These are phyloP conservation scores for Leucophenga varia DNA, from an alignment of 1,140 invertebrate genomes.

Conservation along the genomic window DNA sequence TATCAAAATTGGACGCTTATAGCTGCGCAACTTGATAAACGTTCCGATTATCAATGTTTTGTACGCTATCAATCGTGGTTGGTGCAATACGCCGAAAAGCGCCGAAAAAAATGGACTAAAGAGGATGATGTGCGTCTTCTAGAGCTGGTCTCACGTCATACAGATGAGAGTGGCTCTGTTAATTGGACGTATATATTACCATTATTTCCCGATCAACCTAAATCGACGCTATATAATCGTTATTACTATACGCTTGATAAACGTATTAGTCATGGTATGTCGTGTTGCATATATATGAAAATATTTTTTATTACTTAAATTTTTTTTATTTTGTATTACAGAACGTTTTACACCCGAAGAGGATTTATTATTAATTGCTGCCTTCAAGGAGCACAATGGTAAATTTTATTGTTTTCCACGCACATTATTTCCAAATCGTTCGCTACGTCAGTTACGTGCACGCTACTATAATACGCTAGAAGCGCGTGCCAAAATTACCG, in stretches of 20 bases:
- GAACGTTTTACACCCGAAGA: constrained; percentile 61
- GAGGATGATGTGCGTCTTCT: constrained; percentile 63
- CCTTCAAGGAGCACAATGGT: constrained; percentile 62
- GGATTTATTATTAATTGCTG: constrained; percentile 63
- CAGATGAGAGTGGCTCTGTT: constrained; percentile 66
- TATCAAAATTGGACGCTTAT: constrained; percentile 67
- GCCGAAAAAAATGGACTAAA: constrained; percentile 59
- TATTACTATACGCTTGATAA: constrained; percentile 55
- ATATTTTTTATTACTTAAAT: background rate
- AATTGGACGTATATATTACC: constrained; percentile 66
- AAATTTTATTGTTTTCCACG: constrained; percentile 61
- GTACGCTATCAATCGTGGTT: constrained; percentile 64
- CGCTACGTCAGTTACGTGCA: constrained; percentile 59
- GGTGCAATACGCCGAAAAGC: constrained; percentile 39
- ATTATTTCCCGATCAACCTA: constrained; percentile 63
- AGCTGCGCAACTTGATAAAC: constrained; percentile 59
- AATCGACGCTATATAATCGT: constrained; percentile 65
- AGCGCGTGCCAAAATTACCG: constrained; percentile 42
- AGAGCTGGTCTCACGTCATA: constrained; percentile 59
- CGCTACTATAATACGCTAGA: constrained; percentile 58
- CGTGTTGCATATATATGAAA: background rate
- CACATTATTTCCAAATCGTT: constrained; percentile 59
- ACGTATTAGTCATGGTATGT: constrained; percentile 48
- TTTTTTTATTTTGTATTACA: constrained; percentile 10
- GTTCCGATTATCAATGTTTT: constrained; percentile 69